Evolutionary conservation across 1,140 invertebrate species (phyloP).

Genomic region (Chelonus insularis): DNA sequence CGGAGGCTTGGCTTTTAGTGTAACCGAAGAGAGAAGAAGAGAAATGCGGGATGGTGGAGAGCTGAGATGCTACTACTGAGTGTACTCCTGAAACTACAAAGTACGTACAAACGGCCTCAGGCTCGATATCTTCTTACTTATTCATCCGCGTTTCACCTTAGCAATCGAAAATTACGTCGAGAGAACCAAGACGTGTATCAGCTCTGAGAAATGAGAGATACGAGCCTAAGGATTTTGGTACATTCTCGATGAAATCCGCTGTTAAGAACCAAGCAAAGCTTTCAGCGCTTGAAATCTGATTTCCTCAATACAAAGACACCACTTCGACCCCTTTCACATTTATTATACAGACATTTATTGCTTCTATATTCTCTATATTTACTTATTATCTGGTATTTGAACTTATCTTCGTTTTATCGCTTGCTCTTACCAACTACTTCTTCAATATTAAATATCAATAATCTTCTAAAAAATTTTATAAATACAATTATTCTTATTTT

Average conservation of each 20-base stretch:
- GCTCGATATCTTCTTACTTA: slow-evolving; percentile 59
- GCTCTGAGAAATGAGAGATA: neutral
- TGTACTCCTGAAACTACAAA: slow-evolving; percentile 43
- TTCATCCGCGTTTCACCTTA: slow-evolving; percentile 52
- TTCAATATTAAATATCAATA: no score
- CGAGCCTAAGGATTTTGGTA: neutral
- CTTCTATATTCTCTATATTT: no score
- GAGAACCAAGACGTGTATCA: slow-evolving; percentile 18
- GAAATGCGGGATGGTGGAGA: neutral
- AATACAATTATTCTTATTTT: no score
- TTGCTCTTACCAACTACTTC: no score
- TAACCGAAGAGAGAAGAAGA: slow-evolving; percentile 8
- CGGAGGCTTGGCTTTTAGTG: slow-evolving; percentile 31
- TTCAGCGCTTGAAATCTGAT: slow-evolving; percentile 47
- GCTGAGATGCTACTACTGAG: neutral
- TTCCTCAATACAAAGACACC: slow-evolving; percentile 27
- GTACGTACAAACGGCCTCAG: slow-evolving; percentile 53
- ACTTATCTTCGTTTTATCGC: no score
- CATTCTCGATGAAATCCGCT: slow-evolving; percentile 18
- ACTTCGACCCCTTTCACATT: slow-evolving; percentile 12
- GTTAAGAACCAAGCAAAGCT: slow-evolving; percentile 37
- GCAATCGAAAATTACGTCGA: slow-evolving; percentile 50
- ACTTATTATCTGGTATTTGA: no score
- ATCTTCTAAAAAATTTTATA: no score
- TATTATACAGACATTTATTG: no score